Percentiles rank a stretch among this genome's conserved stretches.
These are phyloP conservation scores for Myripristis jacobus DNA, from an alignment of 2,797 vertebrate genomes.

Conservation along the genomic window DNA sequence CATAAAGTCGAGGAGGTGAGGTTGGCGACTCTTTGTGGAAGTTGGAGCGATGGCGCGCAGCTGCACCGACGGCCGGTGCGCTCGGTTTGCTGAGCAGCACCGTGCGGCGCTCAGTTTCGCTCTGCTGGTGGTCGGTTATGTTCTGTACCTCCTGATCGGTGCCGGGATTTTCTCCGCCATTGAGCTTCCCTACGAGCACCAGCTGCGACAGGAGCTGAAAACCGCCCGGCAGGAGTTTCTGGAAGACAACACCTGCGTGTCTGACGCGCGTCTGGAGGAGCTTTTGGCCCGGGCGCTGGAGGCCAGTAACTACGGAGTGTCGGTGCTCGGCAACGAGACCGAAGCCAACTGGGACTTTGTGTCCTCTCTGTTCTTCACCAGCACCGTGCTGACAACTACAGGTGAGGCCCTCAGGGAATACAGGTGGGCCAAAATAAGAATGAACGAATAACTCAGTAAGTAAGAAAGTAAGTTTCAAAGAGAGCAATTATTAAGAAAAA, in stretches of 20 bases:
- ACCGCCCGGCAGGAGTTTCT: conserved; percentile 87
- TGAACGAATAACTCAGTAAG: too few relatives aligned
- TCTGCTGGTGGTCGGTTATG: conserved; percentile 86
- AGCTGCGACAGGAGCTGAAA: conserved; percentile 86
- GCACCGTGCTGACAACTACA: conserved; percentile 96
- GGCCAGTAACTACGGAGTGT: conserved; percentile 96
- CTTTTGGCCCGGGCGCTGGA: conserved; percentile 89
- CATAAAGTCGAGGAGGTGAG: too few relatives aligned
- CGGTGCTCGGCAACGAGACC: conserved; percentile 86
- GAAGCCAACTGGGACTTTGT: conserved; percentile 95
- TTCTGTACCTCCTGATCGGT: conserved; percentile 88
- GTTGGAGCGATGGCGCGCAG: conserved; percentile 39
- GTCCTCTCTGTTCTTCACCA: conserved; percentile 95
- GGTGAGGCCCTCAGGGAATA: conserved; percentile 78
- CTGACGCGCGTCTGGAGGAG: conserved; percentile 87
- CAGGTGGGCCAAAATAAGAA: background rate
- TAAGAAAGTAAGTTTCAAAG: too few relatives aligned
- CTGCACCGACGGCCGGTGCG: conserved; percentile 77
- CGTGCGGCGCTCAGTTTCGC: conserved; percentile 85
- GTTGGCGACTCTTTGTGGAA: too few relatives aligned
- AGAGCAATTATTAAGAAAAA: too few relatives aligned
- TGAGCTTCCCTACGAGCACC: conserved; percentile 90
- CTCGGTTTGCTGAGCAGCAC: conserved; percentile 83
- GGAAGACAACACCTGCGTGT: conserved; percentile 88
- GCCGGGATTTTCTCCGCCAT: conserved; percentile 93